A percentile compares a stretch with the other conserved stretches of the same genome.
These are phyloP conservation scores for Liparis tanakae DNA, from an alignment of 2,797 vertebrate genomes.

Conservation along the genomic window DNA sequence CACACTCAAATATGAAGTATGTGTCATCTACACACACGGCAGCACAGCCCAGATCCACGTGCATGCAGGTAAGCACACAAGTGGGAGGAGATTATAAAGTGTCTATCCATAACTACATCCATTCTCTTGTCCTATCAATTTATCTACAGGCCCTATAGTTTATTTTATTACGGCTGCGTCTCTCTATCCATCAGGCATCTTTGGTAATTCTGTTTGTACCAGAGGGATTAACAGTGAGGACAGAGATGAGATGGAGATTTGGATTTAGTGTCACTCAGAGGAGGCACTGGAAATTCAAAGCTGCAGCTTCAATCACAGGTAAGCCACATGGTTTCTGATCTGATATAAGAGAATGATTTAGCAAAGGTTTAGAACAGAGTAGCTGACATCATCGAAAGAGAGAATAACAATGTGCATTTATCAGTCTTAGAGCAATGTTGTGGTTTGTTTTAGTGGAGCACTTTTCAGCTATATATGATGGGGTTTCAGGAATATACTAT, in stretches of 20 bases:
- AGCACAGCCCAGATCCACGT: constrained; percentile 21
- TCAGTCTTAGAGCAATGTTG: too few relatives aligned
- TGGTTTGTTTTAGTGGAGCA: background rate
- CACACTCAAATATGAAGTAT: constrained; percentile 13
- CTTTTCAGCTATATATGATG: background rate
- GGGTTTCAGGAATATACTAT: background rate
- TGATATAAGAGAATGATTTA: constrained; percentile 43
- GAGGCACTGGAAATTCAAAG: constrained; percentile 53
- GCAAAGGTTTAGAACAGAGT: constrained; percentile 24
- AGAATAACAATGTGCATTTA: constrained; percentile 7
- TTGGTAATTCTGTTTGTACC: constrained; percentile 46
- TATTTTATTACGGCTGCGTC: constrained; percentile 1
- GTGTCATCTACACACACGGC: constrained; percentile 32
- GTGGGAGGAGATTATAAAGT: background rate
- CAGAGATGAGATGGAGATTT: constrained; percentile 76
- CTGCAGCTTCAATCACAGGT: constrained; percentile 71
- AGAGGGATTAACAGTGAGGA: constrained; percentile 68
- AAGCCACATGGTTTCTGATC: constrained; percentile 50
- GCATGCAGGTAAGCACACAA: constrained; percentile 22
- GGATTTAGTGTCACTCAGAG: constrained; percentile 65
- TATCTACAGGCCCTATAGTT: constrained; percentile 4
- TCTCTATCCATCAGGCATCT: constrained; percentile 35
- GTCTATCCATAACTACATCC: background rate
- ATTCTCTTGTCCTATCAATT: background rate
- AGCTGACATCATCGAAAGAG: constrained; percentile 7